Percentiles rank a stretch among this genome's conserved stretches.
Evolutionary conservation across 2,888 invertebrate genomes (phyloP).

Genomic region (Strigamia transsilvanica): DNA sequence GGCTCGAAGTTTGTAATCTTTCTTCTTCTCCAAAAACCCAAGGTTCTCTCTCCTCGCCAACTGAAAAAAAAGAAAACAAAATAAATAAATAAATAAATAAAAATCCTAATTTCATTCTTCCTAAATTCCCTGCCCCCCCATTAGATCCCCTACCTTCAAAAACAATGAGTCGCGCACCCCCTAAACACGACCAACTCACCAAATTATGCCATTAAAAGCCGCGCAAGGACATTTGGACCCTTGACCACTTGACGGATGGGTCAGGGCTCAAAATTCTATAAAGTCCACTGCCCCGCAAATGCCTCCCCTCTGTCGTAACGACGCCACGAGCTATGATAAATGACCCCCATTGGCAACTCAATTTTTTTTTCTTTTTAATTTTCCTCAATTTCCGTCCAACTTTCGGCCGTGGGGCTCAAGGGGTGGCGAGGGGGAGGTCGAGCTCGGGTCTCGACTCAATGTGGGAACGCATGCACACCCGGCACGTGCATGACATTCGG

Average conservation of each 20-base stretch:
- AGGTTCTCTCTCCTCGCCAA: slow-evolving; percentile 79
- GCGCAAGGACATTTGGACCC: slow-evolving; percentile 16
- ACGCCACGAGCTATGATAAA: slow-evolving; percentile 5
- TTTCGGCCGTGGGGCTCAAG: not conserved
- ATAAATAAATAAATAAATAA: slow-evolving; percentile 52
- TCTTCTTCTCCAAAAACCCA: slow-evolving; percentile 86
- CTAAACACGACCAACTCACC: not conserved
- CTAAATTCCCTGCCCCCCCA: not conserved
- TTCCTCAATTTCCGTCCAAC: not conserved
- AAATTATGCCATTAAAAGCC: slow-evolving; percentile 33
- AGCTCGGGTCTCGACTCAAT: not conserved
- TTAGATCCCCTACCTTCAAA: not conserved
- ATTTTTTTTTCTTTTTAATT: not conserved
- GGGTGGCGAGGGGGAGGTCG: not conserved
- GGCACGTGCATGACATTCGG: slow-evolving; percentile 17
- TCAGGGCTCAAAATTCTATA: slow-evolving; percentile 47
- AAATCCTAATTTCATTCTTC: slow-evolving; percentile 21
- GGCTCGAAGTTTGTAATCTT: slow-evolving; percentile 83
- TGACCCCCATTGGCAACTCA: not conserved
- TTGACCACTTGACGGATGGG: slow-evolving; percentile 49
- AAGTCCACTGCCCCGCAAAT: slow-evolving; percentile 23
- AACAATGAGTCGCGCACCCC: slow-evolving; percentile 22
- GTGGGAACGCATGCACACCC: slow-evolving; percentile 6
- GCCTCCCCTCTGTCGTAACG: slow-evolving; percentile 26
- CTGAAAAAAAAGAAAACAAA: slow-evolving; percentile 58